These are phyloP conservation scores for Aphaenogaster rudis DNA, from an alignment of 1,140 invertebrate species.

Conservation along the genomic window DNA sequence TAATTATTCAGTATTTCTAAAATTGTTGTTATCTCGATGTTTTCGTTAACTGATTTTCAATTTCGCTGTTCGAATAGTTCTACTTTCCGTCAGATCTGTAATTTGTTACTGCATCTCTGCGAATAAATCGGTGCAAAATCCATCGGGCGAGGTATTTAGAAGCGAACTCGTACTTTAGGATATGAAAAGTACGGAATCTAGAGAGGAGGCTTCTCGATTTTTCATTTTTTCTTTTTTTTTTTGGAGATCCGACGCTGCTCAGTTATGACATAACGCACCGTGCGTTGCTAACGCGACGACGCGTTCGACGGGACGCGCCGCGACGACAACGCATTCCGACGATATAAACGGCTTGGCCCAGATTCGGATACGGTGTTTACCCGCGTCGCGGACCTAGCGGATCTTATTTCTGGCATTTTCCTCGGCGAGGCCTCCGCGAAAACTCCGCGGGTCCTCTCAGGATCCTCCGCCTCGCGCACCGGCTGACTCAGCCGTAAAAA, in stretches of 20 bases:
- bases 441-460: conserved; percentile 58
- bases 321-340: conserved; percentile 76
- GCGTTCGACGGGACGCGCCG: conserved; percentile 43
- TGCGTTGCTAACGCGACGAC: conserved; percentile 11
- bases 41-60: not conserved
- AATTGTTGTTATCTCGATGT: not conserved
- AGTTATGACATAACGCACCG: conserved; percentile 70
- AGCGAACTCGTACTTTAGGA: not conserved
- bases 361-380: conserved; percentile 78
- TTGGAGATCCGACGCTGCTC: not conserved
- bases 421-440: conserved; percentile 72
- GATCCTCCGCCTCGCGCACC: conserved; percentile 28
- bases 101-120: not conserved
- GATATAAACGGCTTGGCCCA: conserved; percentile 80
- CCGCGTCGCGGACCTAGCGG: conserved; percentile 69
- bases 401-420: conserved; percentile 80
- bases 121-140: not conserved
- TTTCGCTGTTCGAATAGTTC: not conserved
- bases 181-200: not conserved
- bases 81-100: not conserved
- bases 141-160: not conserved
- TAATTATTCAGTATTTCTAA: not conserved
- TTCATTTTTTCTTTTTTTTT: not conserved
- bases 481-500: conserved; percentile 49
- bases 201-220: not conserved